Base-by-base conservation (phyloP, 2,888 invertebrate genomes). In the Sesia bembeciformis region DNA sequence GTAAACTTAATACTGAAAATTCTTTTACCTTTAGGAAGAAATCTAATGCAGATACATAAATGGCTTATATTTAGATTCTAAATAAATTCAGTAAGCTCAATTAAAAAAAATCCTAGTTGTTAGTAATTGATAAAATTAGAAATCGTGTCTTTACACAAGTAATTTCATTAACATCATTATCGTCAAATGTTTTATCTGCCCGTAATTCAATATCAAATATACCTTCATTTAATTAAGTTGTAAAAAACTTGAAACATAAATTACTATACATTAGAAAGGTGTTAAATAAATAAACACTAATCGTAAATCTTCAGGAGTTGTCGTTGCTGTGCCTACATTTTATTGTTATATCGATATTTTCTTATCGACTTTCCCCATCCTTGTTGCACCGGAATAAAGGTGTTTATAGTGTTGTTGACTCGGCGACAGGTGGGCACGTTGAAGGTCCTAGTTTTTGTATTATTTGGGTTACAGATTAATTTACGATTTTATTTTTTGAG, bases 351-450 rank as follows among this genome's bases (percentile, higher is more conserved):
- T 46, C 46, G 46, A 46, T 46, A 46, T 46, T 23, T 4, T 46
- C 46, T 46, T 46, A 46, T 23, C 23, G 23, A 46, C 3, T 5
- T 8, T 23, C n/a, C 8, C 43, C 43, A n/a, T 46, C 46, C n/a
- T 23, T 46, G 23, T 8, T 46, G 23, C 23, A 23, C 46, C 46
- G 46, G 46, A 46, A 46, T 57, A 65, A 66, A 67, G 62, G 60
- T 58, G 67, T 72, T 65, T 65, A 67, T 68, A 67, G 67, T 67
- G 65, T 55, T 75, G 74, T 74, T 75, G 73, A 74, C 74, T 64
- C 61, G 64, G 56, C 63, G 77, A 74, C 81, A 81, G 80, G 79
- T 77, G 76, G 61, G 23, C 23, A 23, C 23, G 46, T 46, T 46
- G 4, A 3, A 64, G 59, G 60, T 59, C 58, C 60, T 57, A 62